Base-by-base conservation (phyloP, 2,797 vertebrate species). In the Molossus molossus region DNA sequence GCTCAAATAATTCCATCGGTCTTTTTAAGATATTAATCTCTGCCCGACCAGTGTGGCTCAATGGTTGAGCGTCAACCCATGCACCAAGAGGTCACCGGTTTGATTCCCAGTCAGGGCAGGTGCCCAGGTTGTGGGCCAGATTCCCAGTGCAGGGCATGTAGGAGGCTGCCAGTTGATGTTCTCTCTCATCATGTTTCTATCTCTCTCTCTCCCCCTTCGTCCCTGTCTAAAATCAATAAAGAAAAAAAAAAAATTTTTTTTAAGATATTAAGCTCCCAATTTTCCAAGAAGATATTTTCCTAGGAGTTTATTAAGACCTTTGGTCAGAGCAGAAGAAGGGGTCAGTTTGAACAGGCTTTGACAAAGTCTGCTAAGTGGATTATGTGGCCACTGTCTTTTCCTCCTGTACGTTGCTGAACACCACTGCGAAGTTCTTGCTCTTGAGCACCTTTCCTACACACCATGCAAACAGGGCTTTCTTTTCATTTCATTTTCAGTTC, bases 401-500 rank as follows among this genome's bases (percentile, higher is more conserved):
- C 50, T 80, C 57, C 27, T 69, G 1, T 13, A n/a, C 11, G 10
- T 33, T 88, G 58, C 20, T 53, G 65, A 83, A 72, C 70, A 70
- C 23, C 29, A 40, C 69, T 83, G 11, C 62, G 37, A 27, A 76
- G 64, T 83, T 77, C 70, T 94, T 91, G 64, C 6, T 76, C n/a
- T 88, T 58, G 1, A 60, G 40, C 5, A 48, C 6, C 18, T 60
- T 88, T 90, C 48, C 45, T 82, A 25, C 40, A 55, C 29, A 29
- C 5, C 3, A 14, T 29, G 18, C n/a, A 73, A 14, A 37, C 37
- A 82, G 12, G n/a, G 29, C 40, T 13, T 6, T 33, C 73, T 83
- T 92, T 69, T 75, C 75, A 69, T 48, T 81, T 83, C 10, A 57
- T 37, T 85, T 90, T 92, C 14, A 70, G 5, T 76, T 76, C 21